Evolutionary conservation across 2,113 vertebrate genomes (phyloP).

Genomic region (Isurus oxyrinchus): DNA sequence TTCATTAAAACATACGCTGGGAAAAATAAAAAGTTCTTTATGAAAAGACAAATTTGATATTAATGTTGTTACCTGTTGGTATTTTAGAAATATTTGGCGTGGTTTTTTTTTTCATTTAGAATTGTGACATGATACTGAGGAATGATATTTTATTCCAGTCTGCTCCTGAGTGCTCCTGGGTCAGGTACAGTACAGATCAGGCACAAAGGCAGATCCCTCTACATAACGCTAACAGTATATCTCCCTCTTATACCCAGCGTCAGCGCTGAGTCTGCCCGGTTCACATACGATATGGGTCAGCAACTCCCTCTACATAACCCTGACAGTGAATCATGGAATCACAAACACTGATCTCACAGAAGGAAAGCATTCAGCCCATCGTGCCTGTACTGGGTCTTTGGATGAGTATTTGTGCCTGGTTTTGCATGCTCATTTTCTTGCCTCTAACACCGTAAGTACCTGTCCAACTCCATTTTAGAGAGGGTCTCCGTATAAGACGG

Average conservation of each 20-base stretch:
- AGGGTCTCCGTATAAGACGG: too few relatives aligned
- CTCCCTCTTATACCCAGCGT: neutral
- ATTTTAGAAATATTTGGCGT: conserved; percentile 10
- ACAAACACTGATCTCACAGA: neutral
- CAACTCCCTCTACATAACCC: neutral
- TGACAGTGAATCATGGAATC: neutral
- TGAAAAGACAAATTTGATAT: conserved; percentile 20
- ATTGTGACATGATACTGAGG: neutral
- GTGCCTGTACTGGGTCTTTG: neutral
- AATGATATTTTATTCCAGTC: neutral
- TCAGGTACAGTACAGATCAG: neutral
- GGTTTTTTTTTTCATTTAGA: neutral
- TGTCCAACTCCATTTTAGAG: too few relatives aligned
- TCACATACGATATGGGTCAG: neutral
- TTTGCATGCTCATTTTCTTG: neutral
- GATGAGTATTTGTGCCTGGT: neutral
- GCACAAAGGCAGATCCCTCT: neutral
- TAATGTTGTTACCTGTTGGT: conserved; percentile 9
- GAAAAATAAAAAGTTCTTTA: conserved; percentile 18
- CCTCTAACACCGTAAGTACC: neutral
- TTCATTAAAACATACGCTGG: conserved; percentile 19
- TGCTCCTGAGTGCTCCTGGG: neutral
- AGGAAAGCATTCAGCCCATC: neutral
- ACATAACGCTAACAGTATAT: neutral
- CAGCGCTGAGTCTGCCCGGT: neutral